Evolutionary conservation across 2,113 vertebrate species (phyloP).

Genomic region (Zootoca vivipara): DNA sequence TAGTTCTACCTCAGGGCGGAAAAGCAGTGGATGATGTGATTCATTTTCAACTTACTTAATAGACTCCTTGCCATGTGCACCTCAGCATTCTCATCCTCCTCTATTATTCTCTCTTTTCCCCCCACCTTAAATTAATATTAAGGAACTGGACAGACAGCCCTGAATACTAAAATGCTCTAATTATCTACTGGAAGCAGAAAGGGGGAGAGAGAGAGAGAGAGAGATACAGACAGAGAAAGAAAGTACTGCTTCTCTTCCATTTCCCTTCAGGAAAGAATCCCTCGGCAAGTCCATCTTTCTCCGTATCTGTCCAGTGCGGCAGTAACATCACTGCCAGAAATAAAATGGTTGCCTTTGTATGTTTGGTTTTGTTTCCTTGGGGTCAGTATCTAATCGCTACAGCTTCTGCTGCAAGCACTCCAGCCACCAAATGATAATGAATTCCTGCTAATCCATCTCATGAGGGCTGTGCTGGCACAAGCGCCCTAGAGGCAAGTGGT

Average conservation of each 20-base stretch:
- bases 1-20: not conserved
- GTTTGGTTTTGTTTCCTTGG: not conserved
- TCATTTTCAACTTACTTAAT: not conserved
- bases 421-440: constrained; percentile 8
- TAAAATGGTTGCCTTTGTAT: not conserved
- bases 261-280: not conserved
- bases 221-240: not conserved
- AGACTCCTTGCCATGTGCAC: not conserved
- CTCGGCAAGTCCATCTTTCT: not conserved
- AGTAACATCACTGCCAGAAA: not conserved
- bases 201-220: too few species aligned
- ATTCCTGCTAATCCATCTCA: constrained; percentile 11
- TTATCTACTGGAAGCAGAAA: not conserved
- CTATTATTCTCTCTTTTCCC: not conserved
- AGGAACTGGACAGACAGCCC: not conserved
- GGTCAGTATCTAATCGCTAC: not conserved
- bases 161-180: not conserved
- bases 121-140: not conserved
- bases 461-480: not conserved
- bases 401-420: rapidly evolving
- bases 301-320: not conserved
- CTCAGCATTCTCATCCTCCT: constrained; percentile 6
- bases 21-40: constrained; percentile 14
- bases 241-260: not conserved
- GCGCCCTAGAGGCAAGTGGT: not conserved